These are phyloP conservation scores for Euphydryas editha DNA, from an alignment of 2,888 invertebrate species.

Conservation along the genomic window DNA sequence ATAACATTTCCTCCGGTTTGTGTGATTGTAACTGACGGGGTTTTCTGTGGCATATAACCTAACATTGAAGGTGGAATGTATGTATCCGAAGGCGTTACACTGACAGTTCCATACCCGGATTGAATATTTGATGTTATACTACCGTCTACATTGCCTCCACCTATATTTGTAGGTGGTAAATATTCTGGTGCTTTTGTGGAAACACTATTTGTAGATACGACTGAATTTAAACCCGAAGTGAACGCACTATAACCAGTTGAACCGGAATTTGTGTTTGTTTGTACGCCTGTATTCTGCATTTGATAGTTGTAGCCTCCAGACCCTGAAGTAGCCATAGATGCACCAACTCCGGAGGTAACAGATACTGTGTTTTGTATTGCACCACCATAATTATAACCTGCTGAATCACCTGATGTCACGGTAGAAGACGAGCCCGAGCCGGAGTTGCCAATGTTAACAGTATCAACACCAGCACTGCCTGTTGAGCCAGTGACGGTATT, in stretches of 20 bases:
- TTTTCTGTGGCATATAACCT: slow-evolving; percentile 29
- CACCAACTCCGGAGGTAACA: slow-evolving; percentile 13
- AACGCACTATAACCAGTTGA: slow-evolving; percentile 47
- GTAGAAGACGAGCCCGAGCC: slow-evolving; percentile 7
- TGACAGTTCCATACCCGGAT: slow-evolving; percentile 34
- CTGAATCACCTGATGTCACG: slow-evolving; percentile 2
- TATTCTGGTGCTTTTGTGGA: slow-evolving; percentile 71
- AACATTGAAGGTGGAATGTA: slow-evolving; percentile 53
- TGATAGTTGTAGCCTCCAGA: slow-evolving; percentile 48
- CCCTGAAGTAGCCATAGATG: slow-evolving; percentile 33
- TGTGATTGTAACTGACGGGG: slow-evolving; percentile 15
- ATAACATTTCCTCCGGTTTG: slow-evolving; percentile 36
- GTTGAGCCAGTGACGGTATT: slow-evolving; percentile 21
- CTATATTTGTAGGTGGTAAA: slow-evolving; percentile 57
- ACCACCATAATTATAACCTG: slow-evolving; percentile 24
- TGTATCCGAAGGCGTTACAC: slow-evolving; percentile 44
- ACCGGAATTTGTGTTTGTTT: slow-evolving; percentile 31
- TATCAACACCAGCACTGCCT: neutral
- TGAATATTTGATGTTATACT: slow-evolving; percentile 42
- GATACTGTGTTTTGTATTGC: slow-evolving; percentile 8
- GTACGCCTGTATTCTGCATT: slow-evolving; percentile 38
- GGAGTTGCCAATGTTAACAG: slow-evolving; percentile 13
- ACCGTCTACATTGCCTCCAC: slow-evolving; percentile 38
- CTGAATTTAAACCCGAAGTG: slow-evolving; percentile 25
- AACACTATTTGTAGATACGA: slow-evolving; percentile 41